Evolutionary conservation across 23 tunicate species (phyloP).

Genomic region (Corella eumyota): DNA sequence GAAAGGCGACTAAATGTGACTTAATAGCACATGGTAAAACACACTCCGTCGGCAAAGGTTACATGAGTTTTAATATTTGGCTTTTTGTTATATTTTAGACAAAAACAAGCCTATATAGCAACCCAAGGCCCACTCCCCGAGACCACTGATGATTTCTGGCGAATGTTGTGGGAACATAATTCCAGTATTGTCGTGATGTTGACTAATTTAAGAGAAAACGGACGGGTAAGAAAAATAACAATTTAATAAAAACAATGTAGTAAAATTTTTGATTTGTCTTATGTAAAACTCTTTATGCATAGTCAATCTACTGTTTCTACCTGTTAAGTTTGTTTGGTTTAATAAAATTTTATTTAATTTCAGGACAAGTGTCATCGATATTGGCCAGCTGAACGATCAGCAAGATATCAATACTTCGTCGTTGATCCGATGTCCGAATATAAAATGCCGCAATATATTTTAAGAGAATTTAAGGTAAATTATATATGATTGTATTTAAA

Average conservation of each 20-base stretch:
- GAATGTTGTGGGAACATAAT: constrained; percentile 99
- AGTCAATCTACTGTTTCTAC: too few species aligned
- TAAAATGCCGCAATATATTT: constrained; percentile 84
- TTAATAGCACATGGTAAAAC: too few species aligned
- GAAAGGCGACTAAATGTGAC: too few species aligned
- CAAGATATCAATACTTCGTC: constrained; percentile 92
- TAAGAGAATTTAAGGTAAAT: constrained; percentile 87
- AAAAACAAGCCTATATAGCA: constrained; percentile 94
- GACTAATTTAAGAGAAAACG: constrained; percentile 82
- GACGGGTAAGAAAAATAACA: constrained; percentile 82
- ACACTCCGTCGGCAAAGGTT: too few species aligned
- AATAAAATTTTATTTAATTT: not conserved
- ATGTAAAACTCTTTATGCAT: not conserved
- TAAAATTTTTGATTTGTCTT: not conserved
- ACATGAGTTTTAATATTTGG: too few species aligned
- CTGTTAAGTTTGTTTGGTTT: not conserved
- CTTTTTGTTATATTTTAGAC: too few species aligned
- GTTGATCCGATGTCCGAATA: constrained; percentile 96
- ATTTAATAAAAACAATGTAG: too few species aligned
- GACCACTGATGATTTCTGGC: constrained; percentile 98
- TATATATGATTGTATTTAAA: too few species aligned
- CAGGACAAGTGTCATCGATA: constrained; percentile 98
- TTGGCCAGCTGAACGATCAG: constrained; percentile 94
- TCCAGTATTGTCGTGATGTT: constrained; percentile 98
- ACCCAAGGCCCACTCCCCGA: constrained; percentile 97